A percentile compares a stretch with the other conserved stretches of the same genome.
Evolutionary conservation across 1,140 invertebrate genomes (phyloP).

Genomic region (Mesaphorura yosii): DNA sequence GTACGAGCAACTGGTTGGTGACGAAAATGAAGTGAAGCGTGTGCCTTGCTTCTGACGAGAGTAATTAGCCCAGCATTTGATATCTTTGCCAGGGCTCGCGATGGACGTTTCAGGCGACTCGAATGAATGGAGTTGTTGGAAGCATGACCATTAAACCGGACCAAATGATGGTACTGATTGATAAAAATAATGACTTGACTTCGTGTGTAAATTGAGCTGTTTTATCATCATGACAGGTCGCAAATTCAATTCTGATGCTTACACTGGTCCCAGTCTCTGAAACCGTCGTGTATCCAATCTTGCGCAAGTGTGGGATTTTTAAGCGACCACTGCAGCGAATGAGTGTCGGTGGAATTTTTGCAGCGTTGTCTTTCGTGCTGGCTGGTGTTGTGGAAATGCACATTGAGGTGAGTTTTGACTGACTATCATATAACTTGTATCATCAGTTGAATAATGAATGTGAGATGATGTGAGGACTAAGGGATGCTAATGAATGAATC

Average conservation of each 20-base stretch:
- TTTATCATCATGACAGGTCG: conserved; percentile 31
- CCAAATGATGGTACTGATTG: conserved; percentile 39
- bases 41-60: not conserved
- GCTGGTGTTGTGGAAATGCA: conserved; percentile 46
- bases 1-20: conserved; percentile 37
- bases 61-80: not conserved
- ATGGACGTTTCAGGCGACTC: conserved; percentile 49
- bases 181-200: conserved; percentile 4
- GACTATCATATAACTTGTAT: too few relatives aligned
- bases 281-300: conserved; percentile 38
- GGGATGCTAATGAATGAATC: too few relatives aligned
- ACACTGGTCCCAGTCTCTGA: conserved; percentile 31
- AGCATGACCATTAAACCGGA: conserved; percentile 39
- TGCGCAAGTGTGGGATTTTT: conserved; percentile 32
- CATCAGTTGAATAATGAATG: too few relatives aligned
- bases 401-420: conserved; percentile 40
- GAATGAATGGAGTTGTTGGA: conserved; percentile 42
- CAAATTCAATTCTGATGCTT: conserved; percentile 41
- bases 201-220: not conserved
- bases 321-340: conserved; percentile 46
- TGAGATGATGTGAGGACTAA: too few relatives aligned
- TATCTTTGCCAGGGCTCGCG: conserved; percentile 41
- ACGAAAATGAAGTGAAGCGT: not conserved
- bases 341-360: conserved; percentile 46
- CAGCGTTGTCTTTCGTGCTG: conserved; percentile 45